These are phyloP conservation scores for Hucho hucho DNA, from an alignment of 2,113 vertebrate species.

Conservation along the genomic window DNA sequence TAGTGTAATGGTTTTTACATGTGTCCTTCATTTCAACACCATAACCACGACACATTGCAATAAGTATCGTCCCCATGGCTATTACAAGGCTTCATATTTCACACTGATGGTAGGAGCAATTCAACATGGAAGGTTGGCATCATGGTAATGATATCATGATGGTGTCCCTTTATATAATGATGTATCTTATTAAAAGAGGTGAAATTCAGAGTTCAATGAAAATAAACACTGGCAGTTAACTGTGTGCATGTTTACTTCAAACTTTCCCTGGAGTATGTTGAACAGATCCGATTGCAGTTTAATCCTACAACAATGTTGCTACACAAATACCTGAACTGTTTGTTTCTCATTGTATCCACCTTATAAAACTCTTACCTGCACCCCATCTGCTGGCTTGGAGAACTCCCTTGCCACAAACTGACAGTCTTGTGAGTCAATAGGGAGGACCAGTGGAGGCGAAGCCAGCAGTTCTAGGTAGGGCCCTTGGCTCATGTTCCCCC, in stretches of 20 bases:
- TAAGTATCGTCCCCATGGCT: neutral
- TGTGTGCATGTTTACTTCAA: neutral
- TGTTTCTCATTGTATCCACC: neutral
- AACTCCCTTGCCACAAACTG: conserved; percentile 66
- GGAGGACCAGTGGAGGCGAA: conserved; percentile 47
- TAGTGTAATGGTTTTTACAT: neutral
- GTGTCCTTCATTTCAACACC: neutral
- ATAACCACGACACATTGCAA: neutral
- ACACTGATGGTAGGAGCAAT: neutral
- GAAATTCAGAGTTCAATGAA: neutral
- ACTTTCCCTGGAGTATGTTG: neutral
- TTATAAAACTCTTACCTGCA: conserved; percentile 77
- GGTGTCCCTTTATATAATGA: neutral
- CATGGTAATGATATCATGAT: neutral
- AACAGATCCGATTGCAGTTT: neutral
- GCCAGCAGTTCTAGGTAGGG: conserved; percentile 57
- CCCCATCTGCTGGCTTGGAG: conserved; percentile 50
- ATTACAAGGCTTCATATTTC: neutral
- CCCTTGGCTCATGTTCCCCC: conserved; percentile 72
- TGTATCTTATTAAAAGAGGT: neutral
- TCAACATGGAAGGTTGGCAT: neutral
- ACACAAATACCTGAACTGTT: neutral
- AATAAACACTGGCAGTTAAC: neutral
- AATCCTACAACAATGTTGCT: too few species aligned
- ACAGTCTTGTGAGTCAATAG: conserved; percentile 72